Percentiles rank a stretch among this genome's conserved stretches.
These are phyloP conservation scores for Pterostichus niger DNA, from an alignment of 2,888 invertebrate species.

Conservation along the genomic window DNA sequence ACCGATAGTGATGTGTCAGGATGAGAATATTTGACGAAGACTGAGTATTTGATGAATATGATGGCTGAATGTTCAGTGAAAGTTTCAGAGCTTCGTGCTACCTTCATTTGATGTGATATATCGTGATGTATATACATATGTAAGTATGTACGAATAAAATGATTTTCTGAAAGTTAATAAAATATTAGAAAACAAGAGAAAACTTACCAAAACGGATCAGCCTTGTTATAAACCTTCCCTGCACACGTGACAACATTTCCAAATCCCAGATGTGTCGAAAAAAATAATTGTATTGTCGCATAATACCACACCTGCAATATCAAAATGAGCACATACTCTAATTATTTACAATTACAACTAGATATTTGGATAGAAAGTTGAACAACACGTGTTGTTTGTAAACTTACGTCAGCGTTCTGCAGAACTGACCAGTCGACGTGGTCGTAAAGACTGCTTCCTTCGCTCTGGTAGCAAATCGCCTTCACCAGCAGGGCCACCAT, in stretches of 20 bases:
- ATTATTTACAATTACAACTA: slow-evolving; percentile 3
- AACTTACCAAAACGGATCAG: slow-evolving; percentile 83
- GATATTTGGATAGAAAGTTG: neutral
- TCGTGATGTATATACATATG: too few relatives aligned
- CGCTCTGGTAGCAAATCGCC: slow-evolving; percentile 70
- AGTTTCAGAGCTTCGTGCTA: too few relatives aligned
- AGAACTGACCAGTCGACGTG: slow-evolving; percentile 74
- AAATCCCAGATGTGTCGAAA: slow-evolving; percentile 83
- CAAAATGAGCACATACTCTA: slow-evolving; percentile 2
- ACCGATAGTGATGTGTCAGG: too few relatives aligned
- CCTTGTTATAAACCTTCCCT: slow-evolving; percentile 82
- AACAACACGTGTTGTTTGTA: neutral
- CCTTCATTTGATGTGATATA: too few relatives aligned
- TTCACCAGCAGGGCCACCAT: slow-evolving; percentile 74
- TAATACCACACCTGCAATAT: slow-evolving; percentile 81
- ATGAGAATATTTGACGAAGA: too few relatives aligned
- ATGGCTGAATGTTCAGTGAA: too few relatives aligned
- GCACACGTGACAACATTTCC: slow-evolving; percentile 83
- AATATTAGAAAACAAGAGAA: slow-evolving; percentile 10
- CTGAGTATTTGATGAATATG: too few relatives aligned
- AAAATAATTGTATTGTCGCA: slow-evolving; percentile 82
- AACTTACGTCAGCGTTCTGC: slow-evolving; percentile 72
- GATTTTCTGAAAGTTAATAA: neutral
- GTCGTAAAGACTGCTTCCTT: slow-evolving; percentile 69
- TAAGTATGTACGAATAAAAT: too few relatives aligned